Conservation (phyloP, 2,888 invertebrate species). For the Criorhina ranunculi region DNA sequence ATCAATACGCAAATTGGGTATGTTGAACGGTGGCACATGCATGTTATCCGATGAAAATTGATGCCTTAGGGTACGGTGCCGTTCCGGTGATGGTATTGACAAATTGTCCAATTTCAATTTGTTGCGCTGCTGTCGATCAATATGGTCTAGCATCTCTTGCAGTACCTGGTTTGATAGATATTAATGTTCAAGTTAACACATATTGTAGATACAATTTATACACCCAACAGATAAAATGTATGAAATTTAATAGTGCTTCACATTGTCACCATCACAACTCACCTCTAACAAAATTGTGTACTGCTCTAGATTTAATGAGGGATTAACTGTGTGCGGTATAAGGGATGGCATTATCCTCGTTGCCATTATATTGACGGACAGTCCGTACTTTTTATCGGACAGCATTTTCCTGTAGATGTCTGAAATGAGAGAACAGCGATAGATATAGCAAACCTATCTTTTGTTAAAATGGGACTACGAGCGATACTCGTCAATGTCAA, state of each 20-base stretch:
- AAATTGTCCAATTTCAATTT: conserved; percentile 94
- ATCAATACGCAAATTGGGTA: conserved; percentile 94
- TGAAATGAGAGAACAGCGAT: conserved; percentile 45
- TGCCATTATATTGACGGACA: conserved; percentile 96
- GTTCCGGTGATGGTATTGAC: conserved; percentile 90
- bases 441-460: background rate
- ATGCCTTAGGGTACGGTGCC: conserved; percentile 90
- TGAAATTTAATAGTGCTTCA: background rate
- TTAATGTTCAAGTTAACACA: conserved; percentile 24
- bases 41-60: conserved; percentile 95
- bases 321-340: conserved; percentile 96
- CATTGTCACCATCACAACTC: conserved; percentile 57
- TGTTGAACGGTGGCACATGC: conserved; percentile 93
- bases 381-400: conserved; percentile 94
- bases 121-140: conserved; percentile 94
- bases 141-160: conserved; percentile 96
- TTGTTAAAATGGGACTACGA: background rate
- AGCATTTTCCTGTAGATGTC: conserved; percentile 96
- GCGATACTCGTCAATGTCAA: conserved; percentile 29
- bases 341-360: conserved; percentile 96
- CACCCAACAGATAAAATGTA: conserved; percentile 24
- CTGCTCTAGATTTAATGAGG: conserved; percentile 92
- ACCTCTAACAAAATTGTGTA: conserved; percentile 90
- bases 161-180: conserved; percentile 86
- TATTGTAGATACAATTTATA: conserved; percentile 16